Evolutionary conservation across 2,888 invertebrate genomes (phyloP).

Genomic region (Hetaerina titia): DNA sequence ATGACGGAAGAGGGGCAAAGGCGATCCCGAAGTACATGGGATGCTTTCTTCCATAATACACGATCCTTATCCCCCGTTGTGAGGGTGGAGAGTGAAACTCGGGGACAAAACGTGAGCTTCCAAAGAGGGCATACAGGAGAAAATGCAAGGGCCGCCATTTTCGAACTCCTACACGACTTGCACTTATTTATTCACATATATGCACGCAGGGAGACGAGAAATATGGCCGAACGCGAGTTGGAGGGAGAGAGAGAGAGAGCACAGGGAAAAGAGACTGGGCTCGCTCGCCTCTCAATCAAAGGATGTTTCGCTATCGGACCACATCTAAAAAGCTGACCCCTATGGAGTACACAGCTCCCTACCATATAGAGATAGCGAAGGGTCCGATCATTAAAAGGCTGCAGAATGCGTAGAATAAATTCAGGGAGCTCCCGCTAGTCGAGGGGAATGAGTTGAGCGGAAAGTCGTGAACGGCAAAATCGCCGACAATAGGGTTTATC

Average conservation of each 20-base stretch:
- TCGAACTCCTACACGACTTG: neutral
- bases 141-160: neutral
- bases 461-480: neutral
- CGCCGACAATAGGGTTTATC: neutral
- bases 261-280: too few species aligned
- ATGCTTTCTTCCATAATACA: neutral
- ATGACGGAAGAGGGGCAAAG: neutral
- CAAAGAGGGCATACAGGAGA: neutral
- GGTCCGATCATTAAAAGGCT: neutral
- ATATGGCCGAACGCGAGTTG: neutral
- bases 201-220: neutral
- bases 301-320: neutral
- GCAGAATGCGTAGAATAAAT: neutral
- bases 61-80: neutral
- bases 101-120: neutral
- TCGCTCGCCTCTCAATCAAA: conserved; percentile 9
- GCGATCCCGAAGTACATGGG: neutral
- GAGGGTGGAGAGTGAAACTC: neutral
- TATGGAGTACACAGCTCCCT: neutral
- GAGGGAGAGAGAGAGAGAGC: neutral
- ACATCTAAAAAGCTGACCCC: neutral
- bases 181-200: neutral
- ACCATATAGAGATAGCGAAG: neutral
- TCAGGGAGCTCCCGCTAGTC: too few species aligned
- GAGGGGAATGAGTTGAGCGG: neutral